phyloP scores from a whole-genome alignment of 2,113 vertebrate species.

The Limnothrissa miodon region DNA sequence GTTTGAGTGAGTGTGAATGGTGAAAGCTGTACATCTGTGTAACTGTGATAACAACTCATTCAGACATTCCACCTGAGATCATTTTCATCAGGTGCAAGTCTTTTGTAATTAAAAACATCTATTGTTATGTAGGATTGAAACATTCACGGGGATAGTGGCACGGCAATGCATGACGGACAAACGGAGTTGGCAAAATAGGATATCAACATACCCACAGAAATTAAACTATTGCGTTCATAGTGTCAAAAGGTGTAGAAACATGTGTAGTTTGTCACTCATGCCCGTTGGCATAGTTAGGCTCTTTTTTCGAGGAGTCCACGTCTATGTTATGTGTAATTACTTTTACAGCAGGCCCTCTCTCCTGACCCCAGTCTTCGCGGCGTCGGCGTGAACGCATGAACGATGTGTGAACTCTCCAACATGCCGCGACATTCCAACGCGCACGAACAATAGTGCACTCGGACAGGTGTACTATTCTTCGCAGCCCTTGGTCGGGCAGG shows the following conservation, averaged over 20 bases:
- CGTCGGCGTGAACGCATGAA: slow-evolving; percentile 66
- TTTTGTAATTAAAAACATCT: neutral
- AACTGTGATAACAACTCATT: neutral
- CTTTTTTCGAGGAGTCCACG: slow-evolving; percentile 46
- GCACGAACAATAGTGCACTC: slow-evolving; percentile 57
- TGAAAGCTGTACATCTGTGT: neutral
- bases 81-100: neutral
- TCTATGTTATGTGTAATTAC: slow-evolving; percentile 52
- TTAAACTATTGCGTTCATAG: too few relatives aligned
- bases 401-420: slow-evolving; percentile 63
- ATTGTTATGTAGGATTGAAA: neutral
- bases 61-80: neutral
- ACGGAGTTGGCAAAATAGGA: neutral
- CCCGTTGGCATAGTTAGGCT: neutral
- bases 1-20: neutral
- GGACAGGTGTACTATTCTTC: slow-evolving; percentile 59
- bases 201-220: too few relatives aligned
- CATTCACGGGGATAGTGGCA: neutral
- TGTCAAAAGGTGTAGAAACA: neutral
- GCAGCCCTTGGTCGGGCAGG: neutral
- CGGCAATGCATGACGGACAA: neutral
- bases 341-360: slow-evolving; percentile 58
- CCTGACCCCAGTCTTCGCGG: slow-evolving; percentile 65
- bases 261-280: neutral
- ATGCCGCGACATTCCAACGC: slow-evolving; percentile 51